A percentile compares a stretch with the other conserved stretches of the same genome.
phyloP scores from a whole-genome alignment of 1,140 invertebrate species.

The Onthophagus taurus region DNA sequence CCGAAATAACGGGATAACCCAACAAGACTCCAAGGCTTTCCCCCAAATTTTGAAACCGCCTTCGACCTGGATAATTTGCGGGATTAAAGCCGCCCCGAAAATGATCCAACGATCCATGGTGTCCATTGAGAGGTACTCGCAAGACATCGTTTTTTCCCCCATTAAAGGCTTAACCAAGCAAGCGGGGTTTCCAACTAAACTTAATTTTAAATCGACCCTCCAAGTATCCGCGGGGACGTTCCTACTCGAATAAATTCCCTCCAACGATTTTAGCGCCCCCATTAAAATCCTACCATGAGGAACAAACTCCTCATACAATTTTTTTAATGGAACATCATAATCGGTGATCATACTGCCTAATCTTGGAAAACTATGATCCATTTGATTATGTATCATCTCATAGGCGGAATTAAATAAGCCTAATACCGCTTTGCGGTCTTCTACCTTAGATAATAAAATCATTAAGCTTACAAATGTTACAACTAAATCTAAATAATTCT shows the following conservation, averaged over 20 bases:
- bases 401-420: constrained; percentile 96
- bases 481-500: constrained; percentile 91
- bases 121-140: constrained; percentile 93
- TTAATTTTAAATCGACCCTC: constrained; percentile 88
- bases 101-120: constrained; percentile 95
- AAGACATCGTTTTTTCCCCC: constrained; percentile 93
- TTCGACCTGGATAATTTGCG: constrained; percentile 63
- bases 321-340: constrained; percentile 93
- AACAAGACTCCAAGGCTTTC: constrained; percentile 82
- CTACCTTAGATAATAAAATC: constrained; percentile 91
- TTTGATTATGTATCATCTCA: constrained; percentile 88
- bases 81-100: constrained; percentile 85
- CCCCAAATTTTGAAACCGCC: constrained; percentile 83
- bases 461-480: constrained; percentile 90
- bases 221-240: constrained; percentile 92
- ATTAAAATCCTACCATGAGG: constrained; percentile 84
- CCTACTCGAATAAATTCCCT: constrained; percentile 75
- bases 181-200: constrained; percentile 83
- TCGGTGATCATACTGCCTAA: constrained; percentile 91
- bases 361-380: constrained; percentile 87
- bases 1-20: constrained; percentile 89
- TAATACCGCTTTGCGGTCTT: constrained; percentile 94
- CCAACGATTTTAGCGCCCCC: constrained; percentile 79
- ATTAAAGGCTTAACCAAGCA: constrained; percentile 88
- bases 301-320: constrained; percentile 93